Conservation (phyloP, 2,888 invertebrate species). For the Drosophila mimica region DNA sequence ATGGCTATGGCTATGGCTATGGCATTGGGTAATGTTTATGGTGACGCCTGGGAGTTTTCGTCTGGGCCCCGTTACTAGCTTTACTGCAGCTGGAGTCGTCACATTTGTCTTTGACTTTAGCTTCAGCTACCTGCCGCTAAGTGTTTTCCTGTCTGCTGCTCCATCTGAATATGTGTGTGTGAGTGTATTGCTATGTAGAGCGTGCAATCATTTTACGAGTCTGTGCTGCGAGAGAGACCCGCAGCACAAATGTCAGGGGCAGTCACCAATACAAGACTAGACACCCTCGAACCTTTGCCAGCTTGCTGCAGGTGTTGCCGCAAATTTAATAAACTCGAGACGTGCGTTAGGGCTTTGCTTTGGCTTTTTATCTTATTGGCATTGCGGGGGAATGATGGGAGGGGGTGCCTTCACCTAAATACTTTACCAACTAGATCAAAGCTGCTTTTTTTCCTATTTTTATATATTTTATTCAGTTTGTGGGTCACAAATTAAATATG, state of each 20-base stretch:
- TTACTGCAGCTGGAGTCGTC: constrained; percentile 34
- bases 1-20: constrained; percentile 20
- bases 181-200: constrained; percentile 65
- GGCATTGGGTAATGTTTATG: constrained; percentile 76
- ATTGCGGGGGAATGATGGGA: constrained; percentile 1
- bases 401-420: constrained; percentile 51
- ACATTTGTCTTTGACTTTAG: constrained; percentile 63
- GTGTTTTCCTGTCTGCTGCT: constrained; percentile 65
- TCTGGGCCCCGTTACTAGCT: constrained; percentile 21
- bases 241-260: constrained; percentile 73
- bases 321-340: constrained; percentile 78
- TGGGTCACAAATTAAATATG: constrained; percentile 52
- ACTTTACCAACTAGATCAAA: constrained; percentile 76
- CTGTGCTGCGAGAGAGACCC: constrained; percentile 40
- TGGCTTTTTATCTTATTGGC: constrained; percentile 33
- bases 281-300: constrained; percentile 11
- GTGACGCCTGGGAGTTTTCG: constrained; percentile 76
- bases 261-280: constrained; percentile 55
- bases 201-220: constrained; percentile 79
- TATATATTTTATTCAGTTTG: constrained; percentile 59
- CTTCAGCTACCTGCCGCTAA: constrained; percentile 74
- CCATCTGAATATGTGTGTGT: constrained; percentile 23
- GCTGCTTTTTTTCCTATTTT: constrained; percentile 51
- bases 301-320: constrained; percentile 73
- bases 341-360: constrained; percentile 79